Conservation (phyloP, 2,113 vertebrate genomes). For the Ptilonorhynchus violaceus region DNA sequence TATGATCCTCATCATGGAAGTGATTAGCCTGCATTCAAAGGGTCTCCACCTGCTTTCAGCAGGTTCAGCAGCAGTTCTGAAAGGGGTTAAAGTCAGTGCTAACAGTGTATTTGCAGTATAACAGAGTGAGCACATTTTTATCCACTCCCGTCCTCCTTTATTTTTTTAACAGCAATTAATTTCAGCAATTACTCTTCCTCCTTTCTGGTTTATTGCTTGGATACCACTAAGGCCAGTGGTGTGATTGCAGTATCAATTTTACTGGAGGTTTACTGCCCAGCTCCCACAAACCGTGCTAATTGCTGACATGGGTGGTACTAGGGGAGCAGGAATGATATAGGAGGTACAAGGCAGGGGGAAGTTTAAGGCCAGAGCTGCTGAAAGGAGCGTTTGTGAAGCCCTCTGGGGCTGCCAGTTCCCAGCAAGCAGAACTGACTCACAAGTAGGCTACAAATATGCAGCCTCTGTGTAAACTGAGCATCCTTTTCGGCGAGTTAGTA, state of each 20-base stretch:
- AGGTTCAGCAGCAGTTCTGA: neutral
- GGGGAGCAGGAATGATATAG: neutral
- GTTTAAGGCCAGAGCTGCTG: neutral
- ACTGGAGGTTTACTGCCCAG: neutral
- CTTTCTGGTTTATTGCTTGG: neutral
- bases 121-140: neutral
- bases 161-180: neutral
- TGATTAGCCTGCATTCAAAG: neutral
- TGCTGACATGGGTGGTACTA: neutral
- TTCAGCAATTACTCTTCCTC: neutral
- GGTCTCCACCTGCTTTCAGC: neutral
- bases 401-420: neutral
- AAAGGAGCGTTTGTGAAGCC: neutral
- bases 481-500: neutral
- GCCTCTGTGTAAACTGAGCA: neutral
- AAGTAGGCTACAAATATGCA: neutral
- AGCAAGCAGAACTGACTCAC: neutral
- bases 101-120: neutral
- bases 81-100: neutral
- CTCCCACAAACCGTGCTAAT: neutral
- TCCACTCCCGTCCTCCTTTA: fast-evolving
- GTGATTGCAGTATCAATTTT: neutral
- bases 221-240: neutral
- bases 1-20: neutral
- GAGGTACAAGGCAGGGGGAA: neutral